A percentile compares a stretch with the other conserved stretches of the same genome.
Evolutionary conservation across 1,140 invertebrate species (phyloP).

Genomic region (Megalopta genalis): DNA sequence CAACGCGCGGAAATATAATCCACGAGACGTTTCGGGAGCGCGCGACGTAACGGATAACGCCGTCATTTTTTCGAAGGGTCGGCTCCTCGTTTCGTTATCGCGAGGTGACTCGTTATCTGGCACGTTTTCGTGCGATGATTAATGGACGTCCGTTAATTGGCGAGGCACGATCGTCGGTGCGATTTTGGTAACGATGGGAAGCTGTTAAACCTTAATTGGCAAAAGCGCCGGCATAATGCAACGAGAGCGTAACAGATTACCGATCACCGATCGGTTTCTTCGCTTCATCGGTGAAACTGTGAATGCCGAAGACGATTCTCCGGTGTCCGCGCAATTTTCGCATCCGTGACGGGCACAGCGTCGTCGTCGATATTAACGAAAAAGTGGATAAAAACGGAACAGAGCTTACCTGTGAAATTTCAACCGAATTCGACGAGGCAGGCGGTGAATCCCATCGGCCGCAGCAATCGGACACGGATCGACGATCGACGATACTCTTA

Average conservation of each 20-base stretch:
- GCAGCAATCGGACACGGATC: neutral
- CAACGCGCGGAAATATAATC: neutral
- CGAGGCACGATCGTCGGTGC: neutral
- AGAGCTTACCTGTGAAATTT: conserved; percentile 54
- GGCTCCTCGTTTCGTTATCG: neutral
- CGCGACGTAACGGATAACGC: neutral
- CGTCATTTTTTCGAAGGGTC: too few species aligned
- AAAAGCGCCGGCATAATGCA: too few species aligned
- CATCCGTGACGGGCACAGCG: too few species aligned
- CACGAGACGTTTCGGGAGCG: neutral
- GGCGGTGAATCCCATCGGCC: conserved; percentile 38
- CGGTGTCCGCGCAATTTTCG: too few species aligned
- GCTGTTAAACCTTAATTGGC: conserved; percentile 13
- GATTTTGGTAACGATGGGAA: neutral
- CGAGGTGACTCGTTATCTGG: too few species aligned
- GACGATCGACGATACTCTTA: conserved; percentile 45
- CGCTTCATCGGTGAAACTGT: too few species aligned
- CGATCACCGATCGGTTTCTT: too few species aligned
- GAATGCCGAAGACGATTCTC: too few species aligned
- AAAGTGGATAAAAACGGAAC: too few species aligned
- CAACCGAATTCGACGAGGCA: conserved; percentile 46
- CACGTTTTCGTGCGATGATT: neutral
- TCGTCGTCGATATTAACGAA: too few species aligned
- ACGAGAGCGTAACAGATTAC: too few species aligned
- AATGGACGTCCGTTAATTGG: conserved; percentile 21